Evolutionary conservation across 2,888 invertebrate genomes (phyloP).

Genomic region (Cyaniris semiargus): DNA sequence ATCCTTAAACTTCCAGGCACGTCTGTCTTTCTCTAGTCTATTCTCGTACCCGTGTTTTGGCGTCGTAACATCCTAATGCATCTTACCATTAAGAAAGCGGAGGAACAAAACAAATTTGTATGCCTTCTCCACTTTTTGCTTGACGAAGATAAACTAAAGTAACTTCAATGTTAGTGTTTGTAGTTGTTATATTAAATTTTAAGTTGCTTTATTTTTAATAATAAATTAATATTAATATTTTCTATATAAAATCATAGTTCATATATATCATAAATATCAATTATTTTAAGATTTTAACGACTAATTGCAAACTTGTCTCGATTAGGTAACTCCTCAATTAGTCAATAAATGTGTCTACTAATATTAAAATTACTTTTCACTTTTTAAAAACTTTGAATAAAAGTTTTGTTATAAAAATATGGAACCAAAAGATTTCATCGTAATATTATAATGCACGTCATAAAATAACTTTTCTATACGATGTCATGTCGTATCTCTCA

Average conservation of each 20-base stretch:
- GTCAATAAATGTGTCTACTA: too few relatives aligned
- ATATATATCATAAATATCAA: too few relatives aligned
- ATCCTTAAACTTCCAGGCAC: neutral
- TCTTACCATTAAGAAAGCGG: slow-evolving; percentile 39
- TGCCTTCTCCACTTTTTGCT: slow-evolving; percentile 10
- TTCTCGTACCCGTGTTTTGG: slow-evolving; percentile 44
- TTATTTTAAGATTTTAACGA: too few relatives aligned
- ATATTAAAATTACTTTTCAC: neutral
- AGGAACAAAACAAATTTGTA: slow-evolving; percentile 24
- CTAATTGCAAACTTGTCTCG: too few relatives aligned
- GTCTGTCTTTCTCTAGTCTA: neutral
- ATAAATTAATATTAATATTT: too few relatives aligned
- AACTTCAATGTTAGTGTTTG: neutral
- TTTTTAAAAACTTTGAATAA: neutral
- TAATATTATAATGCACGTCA: neutral
- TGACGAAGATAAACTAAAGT: neutral
- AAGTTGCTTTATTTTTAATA: too few relatives aligned
- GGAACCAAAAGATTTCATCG: neutral
- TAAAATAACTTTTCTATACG: neutral
- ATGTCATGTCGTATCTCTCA: neutral
- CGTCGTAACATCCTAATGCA: slow-evolving; percentile 67
- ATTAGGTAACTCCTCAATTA: too few relatives aligned
- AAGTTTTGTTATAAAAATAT: neutral
- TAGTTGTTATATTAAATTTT: too few relatives aligned
- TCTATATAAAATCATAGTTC: too few relatives aligned